Conservation (phyloP, 2,797 vertebrate genomes). For the Hypotaenidia philippensis region DNA sequence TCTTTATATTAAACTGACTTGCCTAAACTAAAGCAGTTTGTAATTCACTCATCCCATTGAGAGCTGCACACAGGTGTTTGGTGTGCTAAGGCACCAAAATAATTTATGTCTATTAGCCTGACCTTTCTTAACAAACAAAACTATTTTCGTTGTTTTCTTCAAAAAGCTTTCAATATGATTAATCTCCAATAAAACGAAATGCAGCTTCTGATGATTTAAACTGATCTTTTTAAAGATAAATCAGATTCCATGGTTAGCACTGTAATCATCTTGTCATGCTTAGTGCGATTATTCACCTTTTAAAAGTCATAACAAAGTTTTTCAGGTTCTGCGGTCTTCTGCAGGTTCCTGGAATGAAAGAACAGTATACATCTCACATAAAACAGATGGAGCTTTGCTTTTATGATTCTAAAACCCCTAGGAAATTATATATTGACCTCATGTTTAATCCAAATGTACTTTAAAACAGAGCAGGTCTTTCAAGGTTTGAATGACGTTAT, state of each 20-base stretch:
- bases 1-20: conserved; percentile 38
- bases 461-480: conserved; percentile 27
- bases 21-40: conserved; percentile 19
- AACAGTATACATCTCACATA: background rate
- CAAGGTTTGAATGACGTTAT: background rate
- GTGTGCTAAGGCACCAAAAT: conserved; percentile 13
- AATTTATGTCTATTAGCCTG: conserved; percentile 57
- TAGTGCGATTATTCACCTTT: conserved; percentile 70
- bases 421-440: background rate
- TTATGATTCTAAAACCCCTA: background rate
- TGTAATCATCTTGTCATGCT: conserved; percentile 66
- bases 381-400: conserved; percentile 1
- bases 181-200: conserved; percentile 70
- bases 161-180: conserved; percentile 57
- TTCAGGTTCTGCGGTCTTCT: conserved; percentile 48
- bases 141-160: conserved; percentile 63
- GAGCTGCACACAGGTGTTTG: conserved; percentile 54
- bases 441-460: conserved; percentile 4
- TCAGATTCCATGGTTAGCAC: conserved; percentile 60
- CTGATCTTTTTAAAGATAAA: conserved; percentile 67
- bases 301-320: conserved; percentile 61
- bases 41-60: conserved; percentile 37
- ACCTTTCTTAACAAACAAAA: conserved; percentile 61
- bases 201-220: conserved; percentile 62
- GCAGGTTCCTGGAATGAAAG: conserved; percentile 40